Percentiles rank a stretch among this genome's conserved stretches.
These are phyloP conservation scores for Aphrocallistes beatrix DNA, from an alignment of 37 sponge, comb jelly and placozoan species.

Conservation along the genomic window DNA sequence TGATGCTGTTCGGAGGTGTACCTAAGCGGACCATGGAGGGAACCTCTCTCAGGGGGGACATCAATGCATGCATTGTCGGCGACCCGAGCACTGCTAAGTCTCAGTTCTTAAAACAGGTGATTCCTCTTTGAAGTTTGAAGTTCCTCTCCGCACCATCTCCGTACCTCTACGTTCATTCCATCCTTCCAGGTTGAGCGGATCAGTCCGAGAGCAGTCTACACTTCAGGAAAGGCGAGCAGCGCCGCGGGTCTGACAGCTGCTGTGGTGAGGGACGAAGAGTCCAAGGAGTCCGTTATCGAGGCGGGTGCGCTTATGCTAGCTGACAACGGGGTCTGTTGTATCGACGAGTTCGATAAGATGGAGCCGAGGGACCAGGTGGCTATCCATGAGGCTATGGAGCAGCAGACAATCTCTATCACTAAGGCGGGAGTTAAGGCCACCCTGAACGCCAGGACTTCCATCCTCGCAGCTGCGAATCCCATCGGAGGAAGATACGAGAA, in stretches of 20 bases:
- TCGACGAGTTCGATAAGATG: constrained; percentile 99
- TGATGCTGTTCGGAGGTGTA: constrained; percentile 98
- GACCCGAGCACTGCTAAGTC: constrained; percentile 98
- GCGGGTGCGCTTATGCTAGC: constrained; percentile 99
- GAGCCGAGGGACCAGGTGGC: constrained; percentile 91
- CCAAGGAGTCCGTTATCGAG: constrained; percentile 94
- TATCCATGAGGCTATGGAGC: constrained; percentile 99
- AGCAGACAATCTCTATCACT: constrained; percentile 98
- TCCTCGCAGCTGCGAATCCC: constrained; percentile 96
- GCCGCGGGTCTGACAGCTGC: constrained; percentile 99
- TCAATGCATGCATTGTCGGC: constrained; percentile 97
- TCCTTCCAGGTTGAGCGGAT: constrained; percentile 76
- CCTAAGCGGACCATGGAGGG: constrained; percentile 87
- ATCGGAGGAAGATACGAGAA: constrained; percentile 91
- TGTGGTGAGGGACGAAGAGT: constrained; percentile 94
- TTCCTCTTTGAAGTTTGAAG: neutral
- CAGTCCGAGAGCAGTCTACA: constrained; percentile 93
- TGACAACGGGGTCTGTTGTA: constrained; percentile 99
- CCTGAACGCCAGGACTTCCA: constrained; percentile 91
- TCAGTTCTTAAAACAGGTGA: constrained; percentile 85
- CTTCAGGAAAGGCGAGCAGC: constrained; percentile 87
- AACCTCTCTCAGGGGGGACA: constrained; percentile 90
- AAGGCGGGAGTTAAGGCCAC: constrained; percentile 99
- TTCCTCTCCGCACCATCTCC: neutral
- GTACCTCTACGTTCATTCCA: too few species aligned